Conservation (phyloP, 64 coral and sea anemone genomes). For the Stichodactyla helianthus region DNA sequence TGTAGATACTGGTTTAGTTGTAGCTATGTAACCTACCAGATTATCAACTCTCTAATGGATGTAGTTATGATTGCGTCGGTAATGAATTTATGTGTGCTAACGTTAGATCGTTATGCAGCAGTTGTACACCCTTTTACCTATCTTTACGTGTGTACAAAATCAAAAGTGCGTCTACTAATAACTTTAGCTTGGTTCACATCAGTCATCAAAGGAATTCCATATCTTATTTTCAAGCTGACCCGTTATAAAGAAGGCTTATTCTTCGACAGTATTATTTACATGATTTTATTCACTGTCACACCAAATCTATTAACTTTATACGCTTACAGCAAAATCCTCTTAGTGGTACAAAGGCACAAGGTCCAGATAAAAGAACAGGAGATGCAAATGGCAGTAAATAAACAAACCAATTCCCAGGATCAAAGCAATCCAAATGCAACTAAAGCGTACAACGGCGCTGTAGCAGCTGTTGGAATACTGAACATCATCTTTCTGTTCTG, state of each 20-base stretch:
- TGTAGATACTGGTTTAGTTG: conserved; percentile 14
- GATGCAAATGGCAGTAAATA: background rate
- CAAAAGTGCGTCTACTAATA: background rate
- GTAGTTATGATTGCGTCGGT: conserved; percentile 19
- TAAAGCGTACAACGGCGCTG: background rate
- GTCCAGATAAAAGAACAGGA: conserved; percentile 11
- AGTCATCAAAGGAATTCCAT: background rate
- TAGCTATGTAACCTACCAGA: conserved; percentile 7
- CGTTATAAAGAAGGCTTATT: background rate
- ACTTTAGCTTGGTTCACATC: background rate
- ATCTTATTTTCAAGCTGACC: background rate
- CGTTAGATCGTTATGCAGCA: background rate
- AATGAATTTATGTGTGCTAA: background rate
- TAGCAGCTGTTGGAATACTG: conserved; percentile 3
- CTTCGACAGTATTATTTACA: background rate
- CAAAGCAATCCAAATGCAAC: background rate
- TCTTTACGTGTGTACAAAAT: background rate
- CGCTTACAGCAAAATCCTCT: background rate
- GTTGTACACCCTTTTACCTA: conserved; percentile 15
- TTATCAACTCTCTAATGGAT: background rate
- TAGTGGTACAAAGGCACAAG: background rate
- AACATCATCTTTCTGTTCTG: conserved; percentile 18
- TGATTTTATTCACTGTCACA: background rate
- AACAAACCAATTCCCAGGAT: background rate
- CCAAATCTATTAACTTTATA: conserved; percentile 8